Evolutionary conservation across 2,113 vertebrate species (phyloP).

Genomic region (Campylorhamphus procurvoides): DNA sequence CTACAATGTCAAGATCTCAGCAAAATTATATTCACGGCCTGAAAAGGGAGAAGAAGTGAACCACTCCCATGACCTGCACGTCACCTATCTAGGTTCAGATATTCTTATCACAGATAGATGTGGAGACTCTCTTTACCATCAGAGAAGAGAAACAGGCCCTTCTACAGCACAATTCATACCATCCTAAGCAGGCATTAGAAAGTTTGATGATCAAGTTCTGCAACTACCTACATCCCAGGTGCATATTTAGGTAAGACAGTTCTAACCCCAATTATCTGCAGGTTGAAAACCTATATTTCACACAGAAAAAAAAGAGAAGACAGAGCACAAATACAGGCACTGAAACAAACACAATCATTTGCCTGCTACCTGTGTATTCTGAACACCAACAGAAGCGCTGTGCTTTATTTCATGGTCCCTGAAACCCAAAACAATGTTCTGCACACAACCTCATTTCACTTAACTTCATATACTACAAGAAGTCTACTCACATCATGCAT

Average conservation of each 20-base stretch:
- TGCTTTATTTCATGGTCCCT: neutral
- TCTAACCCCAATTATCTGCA: neutral
- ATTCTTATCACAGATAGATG: neutral
- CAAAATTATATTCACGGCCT: neutral
- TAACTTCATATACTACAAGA: neutral
- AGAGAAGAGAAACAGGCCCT: neutral
- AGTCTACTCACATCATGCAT: conserved; percentile 66
- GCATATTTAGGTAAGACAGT: neutral
- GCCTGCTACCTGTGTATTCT: neutral
- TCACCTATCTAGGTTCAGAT: neutral
- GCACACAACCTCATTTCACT: neutral
- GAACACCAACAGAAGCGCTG: neutral
- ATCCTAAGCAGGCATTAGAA: neutral
- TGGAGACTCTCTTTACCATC: neutral
- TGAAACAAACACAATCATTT: neutral
- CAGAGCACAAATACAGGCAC: neutral
- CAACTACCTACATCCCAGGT: neutral
- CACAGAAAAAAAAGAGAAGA: neutral
- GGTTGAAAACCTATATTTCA: neutral
- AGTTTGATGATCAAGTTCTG: neutral
- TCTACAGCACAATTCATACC: neutral
- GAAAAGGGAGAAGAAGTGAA: neutral
- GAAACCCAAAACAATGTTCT: neutral
- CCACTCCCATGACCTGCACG: neutral
- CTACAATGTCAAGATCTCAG: neutral